phyloP scores from a whole-genome alignment of 2,797 vertebrate species.

The Ptychobarbus kaznakovi region DNA sequence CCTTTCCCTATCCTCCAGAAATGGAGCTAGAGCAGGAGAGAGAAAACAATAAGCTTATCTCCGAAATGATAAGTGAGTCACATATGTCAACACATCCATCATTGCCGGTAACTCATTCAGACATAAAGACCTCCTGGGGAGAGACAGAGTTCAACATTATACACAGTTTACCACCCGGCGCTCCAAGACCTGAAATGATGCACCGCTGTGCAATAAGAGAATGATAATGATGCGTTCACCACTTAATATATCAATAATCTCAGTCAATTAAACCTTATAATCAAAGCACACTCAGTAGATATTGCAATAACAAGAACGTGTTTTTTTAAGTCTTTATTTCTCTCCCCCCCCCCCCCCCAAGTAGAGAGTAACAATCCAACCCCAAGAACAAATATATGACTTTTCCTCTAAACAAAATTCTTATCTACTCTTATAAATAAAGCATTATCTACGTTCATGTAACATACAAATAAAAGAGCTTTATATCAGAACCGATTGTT shows the following conservation, averaged over 20 bases:
- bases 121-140: constrained; percentile 21
- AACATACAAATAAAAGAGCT: constrained; percentile 47
- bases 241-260: not conserved
- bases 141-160: constrained; percentile 19
- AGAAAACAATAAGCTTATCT: constrained; percentile 54
- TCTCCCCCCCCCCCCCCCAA: constrained; percentile 45
- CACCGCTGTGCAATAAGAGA: not conserved
- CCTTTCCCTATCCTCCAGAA: not conserved
- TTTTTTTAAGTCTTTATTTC: constrained; percentile 50
- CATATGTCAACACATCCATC: constrained; percentile 38
- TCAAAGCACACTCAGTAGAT: not conserved
- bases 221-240: constrained; percentile 3
- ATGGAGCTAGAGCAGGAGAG: constrained; percentile 4
- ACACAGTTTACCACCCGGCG: constrained; percentile 34
- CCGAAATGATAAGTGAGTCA: constrained; percentile 37
- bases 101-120: constrained; percentile 20
- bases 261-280: not conserved
- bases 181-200: not conserved
- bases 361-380: constrained; percentile 60
- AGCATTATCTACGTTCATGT: constrained; percentile 47
- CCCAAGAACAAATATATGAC: constrained; percentile 54
- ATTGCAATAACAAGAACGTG: not conserved
- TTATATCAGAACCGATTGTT: constrained; percentile 49
- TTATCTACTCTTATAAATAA: constrained; percentile 55
- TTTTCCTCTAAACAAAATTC: constrained; percentile 36